These are phyloP conservation scores for Latrodectus geometricus DNA, from an alignment of 1,140 invertebrate species.

Conservation along the genomic window DNA sequence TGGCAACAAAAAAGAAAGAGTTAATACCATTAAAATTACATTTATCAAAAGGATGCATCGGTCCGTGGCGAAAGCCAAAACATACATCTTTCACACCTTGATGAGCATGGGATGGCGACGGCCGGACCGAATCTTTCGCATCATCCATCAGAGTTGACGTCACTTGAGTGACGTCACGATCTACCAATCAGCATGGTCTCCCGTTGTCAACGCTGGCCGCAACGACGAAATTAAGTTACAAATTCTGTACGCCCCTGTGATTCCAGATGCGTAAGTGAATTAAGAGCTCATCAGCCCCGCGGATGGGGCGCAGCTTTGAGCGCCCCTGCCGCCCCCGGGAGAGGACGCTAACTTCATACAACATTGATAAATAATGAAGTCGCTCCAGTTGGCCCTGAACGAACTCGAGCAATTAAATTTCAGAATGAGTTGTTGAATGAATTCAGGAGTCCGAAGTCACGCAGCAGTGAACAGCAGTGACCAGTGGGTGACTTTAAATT, in stretches of 20 bases:
- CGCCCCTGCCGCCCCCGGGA: neutral
- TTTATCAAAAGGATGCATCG: slow-evolving; percentile 57
- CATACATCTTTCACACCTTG: slow-evolving; percentile 62
- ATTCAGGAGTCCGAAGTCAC: slow-evolving; percentile 28
- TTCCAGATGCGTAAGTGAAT: slow-evolving; percentile 61
- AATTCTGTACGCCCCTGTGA: slow-evolving; percentile 57
- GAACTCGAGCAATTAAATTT: slow-evolving; percentile 52
- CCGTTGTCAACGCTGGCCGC: slow-evolving; percentile 45
- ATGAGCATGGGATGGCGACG: slow-evolving; percentile 42
- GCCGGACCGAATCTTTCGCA: slow-evolving; percentile 43
- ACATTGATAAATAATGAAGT: slow-evolving; percentile 60
- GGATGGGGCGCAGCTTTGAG: slow-evolving; percentile 1
- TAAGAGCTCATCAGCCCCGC: slow-evolving; percentile 53
- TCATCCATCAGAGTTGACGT: slow-evolving; percentile 53
- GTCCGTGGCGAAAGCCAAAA: slow-evolving; percentile 54
- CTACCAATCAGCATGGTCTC: slow-evolving; percentile 42
- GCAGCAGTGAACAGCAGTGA: slow-evolving; percentile 1
- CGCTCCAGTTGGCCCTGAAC: slow-evolving; percentile 41
- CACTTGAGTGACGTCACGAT: slow-evolving; percentile 46
- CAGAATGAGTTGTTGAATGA: slow-evolving; percentile 33
- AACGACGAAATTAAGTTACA: slow-evolving; percentile 60
- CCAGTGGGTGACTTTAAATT: neutral
- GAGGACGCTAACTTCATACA: slow-evolving; percentile 16
- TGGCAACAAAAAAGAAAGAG: slow-evolving; percentile 20
- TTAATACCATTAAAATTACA: slow-evolving; percentile 60